Evolutionary conservation across 2,113 vertebrate species (phyloP).

Genomic region (Apistogramma diplotaenia): DNA sequence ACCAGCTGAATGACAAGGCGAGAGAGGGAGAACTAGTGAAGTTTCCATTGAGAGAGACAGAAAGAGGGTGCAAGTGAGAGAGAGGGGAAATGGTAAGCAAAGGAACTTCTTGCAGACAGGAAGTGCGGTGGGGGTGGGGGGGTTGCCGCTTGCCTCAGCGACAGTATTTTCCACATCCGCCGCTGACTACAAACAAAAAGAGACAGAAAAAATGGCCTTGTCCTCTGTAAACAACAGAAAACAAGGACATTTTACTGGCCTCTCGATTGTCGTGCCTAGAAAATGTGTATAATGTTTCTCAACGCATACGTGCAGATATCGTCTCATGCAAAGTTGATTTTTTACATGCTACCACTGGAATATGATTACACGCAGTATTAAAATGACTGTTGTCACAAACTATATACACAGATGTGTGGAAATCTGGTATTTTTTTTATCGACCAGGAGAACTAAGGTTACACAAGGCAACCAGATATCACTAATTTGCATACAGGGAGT

Average conservation of each 20-base stretch:
- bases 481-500: slow-evolving; percentile 8
- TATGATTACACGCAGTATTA: not conserved
- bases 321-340: not conserved
- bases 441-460: not conserved
- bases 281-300: not conserved
- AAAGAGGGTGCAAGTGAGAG: slow-evolving; percentile 44
- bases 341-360: not conserved
- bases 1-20: slow-evolving; percentile 45
- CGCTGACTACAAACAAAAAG: slow-evolving; percentile 73
- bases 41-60: slow-evolving; percentile 69
- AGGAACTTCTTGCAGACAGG: slow-evolving; percentile 87
- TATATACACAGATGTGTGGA: not conserved
- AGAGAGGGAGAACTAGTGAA: slow-evolving; percentile 48
- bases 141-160: slow-evolving; percentile 72
- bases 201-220: slow-evolving; percentile 46
- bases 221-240: slow-evolving; percentile 55
- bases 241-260: slow-evolving; percentile 5
- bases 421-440: not conserved
- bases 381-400: not conserved
- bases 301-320: not conserved
- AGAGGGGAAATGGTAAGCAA: slow-evolving; percentile 80
- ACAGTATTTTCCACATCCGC: slow-evolving; percentile 83
- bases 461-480: not conserved
- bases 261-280: not conserved
- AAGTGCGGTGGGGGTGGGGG: slow-evolving; percentile 78